These are phyloP conservation scores for Sebastes minor DNA, from an alignment of 2,797 vertebrate species.

Conservation along the genomic window DNA sequence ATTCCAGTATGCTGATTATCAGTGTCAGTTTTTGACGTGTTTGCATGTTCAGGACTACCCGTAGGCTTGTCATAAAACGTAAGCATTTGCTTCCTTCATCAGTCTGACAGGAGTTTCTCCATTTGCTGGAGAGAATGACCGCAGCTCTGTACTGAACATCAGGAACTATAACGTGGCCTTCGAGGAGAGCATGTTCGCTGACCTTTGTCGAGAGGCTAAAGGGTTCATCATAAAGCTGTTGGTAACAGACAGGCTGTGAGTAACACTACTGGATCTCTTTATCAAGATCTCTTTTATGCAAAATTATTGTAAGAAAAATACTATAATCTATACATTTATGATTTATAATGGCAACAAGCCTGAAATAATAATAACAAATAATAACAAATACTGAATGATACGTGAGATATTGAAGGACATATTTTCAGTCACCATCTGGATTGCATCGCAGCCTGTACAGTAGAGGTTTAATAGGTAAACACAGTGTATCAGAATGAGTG, in stretches of 20 bases:
- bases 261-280: constrained; percentile 27
- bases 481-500: not conserved
- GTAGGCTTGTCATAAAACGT: not conserved
- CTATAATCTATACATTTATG: not conserved
- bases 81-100: constrained; percentile 21
- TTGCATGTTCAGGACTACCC: not conserved
- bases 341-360: not conserved
- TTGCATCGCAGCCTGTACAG: not conserved
- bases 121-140: constrained; percentile 95
- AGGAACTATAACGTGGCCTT: constrained; percentile 96
- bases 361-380: too few relatives aligned
- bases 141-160: constrained; percentile 93
- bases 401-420: not conserved
- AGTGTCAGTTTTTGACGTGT: not conserved
- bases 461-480: not conserved
- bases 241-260: constrained; percentile 94
- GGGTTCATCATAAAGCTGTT: constrained; percentile 97
- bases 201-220: constrained; percentile 92
- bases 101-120: constrained; percentile 97
- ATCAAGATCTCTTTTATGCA: not conserved
- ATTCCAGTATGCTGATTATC: not conserved
- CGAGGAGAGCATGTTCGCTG: constrained; percentile 93
- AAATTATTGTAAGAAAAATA: not conserved
- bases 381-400: not conserved
- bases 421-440: not conserved